phyloP scores from a whole-genome alignment of 2,888 invertebrate genomes.

The Eudemis profundana region DNA sequence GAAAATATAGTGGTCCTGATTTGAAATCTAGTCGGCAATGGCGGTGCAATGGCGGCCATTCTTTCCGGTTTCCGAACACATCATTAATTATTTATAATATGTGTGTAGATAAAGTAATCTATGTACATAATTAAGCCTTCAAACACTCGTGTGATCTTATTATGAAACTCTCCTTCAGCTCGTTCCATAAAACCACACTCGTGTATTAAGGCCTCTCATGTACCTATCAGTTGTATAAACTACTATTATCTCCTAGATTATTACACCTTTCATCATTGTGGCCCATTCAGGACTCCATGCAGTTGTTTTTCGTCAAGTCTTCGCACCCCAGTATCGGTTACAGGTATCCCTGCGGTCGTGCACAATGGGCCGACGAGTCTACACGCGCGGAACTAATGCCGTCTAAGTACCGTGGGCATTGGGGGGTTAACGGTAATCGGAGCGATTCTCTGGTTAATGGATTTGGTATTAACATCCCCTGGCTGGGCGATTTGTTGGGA shows the following conservation, averaged over 20 bases:
- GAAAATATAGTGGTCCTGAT: no score
- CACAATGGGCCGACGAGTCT: slow-evolving; percentile 63
- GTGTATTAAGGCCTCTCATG: no score
- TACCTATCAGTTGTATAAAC: no score
- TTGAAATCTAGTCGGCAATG: no score
- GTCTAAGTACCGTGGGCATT: slow-evolving; percentile 62
- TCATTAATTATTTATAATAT: no score
- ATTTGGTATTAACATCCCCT: slow-evolving; percentile 48
- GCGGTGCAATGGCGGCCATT: no score
- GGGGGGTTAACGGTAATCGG: slow-evolving; percentile 68
- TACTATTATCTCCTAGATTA: background rate
- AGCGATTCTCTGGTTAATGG: slow-evolving; percentile 67
- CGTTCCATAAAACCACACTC: no score
- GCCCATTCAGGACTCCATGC: background rate
- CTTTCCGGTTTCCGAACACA: no score
- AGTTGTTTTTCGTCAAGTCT: background rate
- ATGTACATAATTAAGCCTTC: no score
- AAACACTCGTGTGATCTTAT: no score
- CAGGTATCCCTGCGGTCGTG: slow-evolving; percentile 42
- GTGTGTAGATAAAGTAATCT: no score
- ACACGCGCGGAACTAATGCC: slow-evolving; percentile 78
- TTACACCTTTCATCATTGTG: background rate
- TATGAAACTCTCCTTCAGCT: no score
- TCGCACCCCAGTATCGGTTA: slow-evolving; percentile 52
- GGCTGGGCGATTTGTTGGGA: background rate